Evolutionary conservation across 1,140 invertebrate species (phyloP).

Genomic region (Ylistrum balloti): DNA sequence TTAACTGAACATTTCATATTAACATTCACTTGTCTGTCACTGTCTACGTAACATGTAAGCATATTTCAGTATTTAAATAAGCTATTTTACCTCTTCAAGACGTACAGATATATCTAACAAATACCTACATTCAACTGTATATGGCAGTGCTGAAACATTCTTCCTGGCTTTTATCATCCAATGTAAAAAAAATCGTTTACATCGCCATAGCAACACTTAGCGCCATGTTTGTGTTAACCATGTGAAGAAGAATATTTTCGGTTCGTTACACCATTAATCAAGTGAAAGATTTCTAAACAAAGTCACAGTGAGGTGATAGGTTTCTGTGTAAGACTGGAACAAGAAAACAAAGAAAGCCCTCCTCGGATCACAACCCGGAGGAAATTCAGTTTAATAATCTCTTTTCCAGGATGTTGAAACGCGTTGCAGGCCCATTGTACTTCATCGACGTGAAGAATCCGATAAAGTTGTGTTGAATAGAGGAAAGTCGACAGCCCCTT

Average conservation of each 20-base stretch:
- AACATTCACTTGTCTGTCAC: not conserved
- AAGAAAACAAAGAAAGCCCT: slow-evolving; percentile 1
- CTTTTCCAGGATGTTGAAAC: slow-evolving; percentile 38
- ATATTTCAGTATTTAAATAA: not conserved
- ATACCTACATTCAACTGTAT: no score
- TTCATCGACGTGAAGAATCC: not conserved
- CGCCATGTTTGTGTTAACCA: not conserved
- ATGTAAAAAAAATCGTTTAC: not conserved
- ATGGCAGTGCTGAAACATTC: no score
- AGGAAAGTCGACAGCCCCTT: slow-evolving; percentile 22
- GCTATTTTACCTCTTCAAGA: no score
- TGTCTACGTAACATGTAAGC: not conserved
- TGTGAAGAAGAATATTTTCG: not conserved
- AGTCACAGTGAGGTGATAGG: not conserved
- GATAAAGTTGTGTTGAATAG: slow-evolving; percentile 39
- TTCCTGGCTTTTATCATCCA: not conserved
- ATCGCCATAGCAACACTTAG: not conserved
- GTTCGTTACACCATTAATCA: slow-evolving; percentile 34
- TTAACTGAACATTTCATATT: not conserved
- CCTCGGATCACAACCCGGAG: slow-evolving; percentile 7
- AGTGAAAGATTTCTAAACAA: slow-evolving; percentile 17
- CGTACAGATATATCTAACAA: not conserved
- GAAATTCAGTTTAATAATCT: slow-evolving; percentile 36
- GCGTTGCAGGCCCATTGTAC: slow-evolving; percentile 8
- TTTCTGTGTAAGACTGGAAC: slow-evolving; percentile 4